phyloP scores from a whole-genome alignment of 2,888 invertebrate species.

The Tetragonisca angustula region DNA sequence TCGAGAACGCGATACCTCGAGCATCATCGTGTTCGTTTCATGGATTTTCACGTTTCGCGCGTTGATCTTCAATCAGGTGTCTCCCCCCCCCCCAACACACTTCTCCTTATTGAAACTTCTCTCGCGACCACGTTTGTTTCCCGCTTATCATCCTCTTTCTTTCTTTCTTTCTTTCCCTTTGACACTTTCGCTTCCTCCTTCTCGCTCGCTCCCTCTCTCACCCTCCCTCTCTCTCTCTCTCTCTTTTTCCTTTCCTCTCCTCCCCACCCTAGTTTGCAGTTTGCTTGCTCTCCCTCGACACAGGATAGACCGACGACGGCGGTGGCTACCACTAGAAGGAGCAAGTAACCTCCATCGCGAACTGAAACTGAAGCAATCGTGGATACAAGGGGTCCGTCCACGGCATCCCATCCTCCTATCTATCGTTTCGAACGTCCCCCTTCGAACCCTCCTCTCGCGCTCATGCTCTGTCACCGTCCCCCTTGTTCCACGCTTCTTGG shows the following conservation, averaged over 20 bases:
- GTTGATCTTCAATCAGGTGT: neutral
- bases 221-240: constrained; percentile 3
- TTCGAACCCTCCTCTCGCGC: constrained; percentile 62
- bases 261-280: constrained; percentile 10
- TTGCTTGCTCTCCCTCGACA: constrained; percentile 36
- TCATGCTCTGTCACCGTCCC: constrained; percentile 36
- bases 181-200: constrained; percentile 1
- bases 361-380: constrained; percentile 81
- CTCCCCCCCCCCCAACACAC: neutral
- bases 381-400: constrained; percentile 77
- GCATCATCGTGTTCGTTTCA: neutral
- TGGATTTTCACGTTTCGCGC: neutral
- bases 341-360: constrained; percentile 79
- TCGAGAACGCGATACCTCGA: neutral
- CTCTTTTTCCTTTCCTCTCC: constrained; percentile 14
- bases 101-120: neutral
- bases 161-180: neutral
- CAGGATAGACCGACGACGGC: constrained; percentile 44
- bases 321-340: constrained; percentile 69
- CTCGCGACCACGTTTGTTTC: neutral
- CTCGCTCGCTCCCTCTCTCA: neutral
- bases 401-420: constrained; percentile 82
- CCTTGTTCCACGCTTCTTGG: too few species aligned
- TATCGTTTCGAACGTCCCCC: constrained; percentile 82
- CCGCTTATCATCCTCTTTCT: neutral